Base-by-base conservation (phyloP, 2,113 vertebrate species). In the Elephas maximus region DNA sequence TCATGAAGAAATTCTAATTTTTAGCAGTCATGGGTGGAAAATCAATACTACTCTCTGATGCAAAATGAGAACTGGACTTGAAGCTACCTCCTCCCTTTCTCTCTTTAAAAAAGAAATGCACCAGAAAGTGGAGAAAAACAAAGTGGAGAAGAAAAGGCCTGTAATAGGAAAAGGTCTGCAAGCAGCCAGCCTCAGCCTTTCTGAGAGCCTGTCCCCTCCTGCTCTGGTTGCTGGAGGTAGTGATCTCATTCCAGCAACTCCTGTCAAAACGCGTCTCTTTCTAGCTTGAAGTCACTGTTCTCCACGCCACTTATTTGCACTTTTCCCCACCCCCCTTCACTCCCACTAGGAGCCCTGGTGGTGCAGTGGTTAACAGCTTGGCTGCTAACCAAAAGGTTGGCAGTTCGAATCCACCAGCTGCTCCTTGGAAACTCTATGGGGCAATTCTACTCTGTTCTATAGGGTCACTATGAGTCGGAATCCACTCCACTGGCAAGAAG, bases 1-100 rank as follows among this genome's bases (percentile, higher is more conserved):
- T 97, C 79, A 11, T 96, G 97, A 97, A 98, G 98, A 98, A 98
- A 98, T 98, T 98, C 98, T 98, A 98, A 98, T 98, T 98, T 98
- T 88, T 79, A 98, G 97, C 96, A 97, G 97, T 98, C 98, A 98
- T 14, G 97, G 97, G 97, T 98, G 84, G 97, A 98, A 98, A 99
- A 98, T 99, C 99, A 98, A 98, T 98, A 98, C 93, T 62, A 51
- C 90, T 98, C 97, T 77, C 69, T 67, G 84, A 98, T 97, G 97
- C 97, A 96, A 97, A 98, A 97, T 96, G 95, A 98, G 95, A 92
- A 91, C 89, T 88, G 92, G 94, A 76, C 93, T 97, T 97, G 98
- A 98, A 97, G 95, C 96, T 79, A 73, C 97, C 92, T 88, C 51
- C 76, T 87, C 51, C 18, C 26, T 30, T 73, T 71, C 91, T 88